These are phyloP conservation scores for Toxotes jaculatrix DNA, from an alignment of 2,113 vertebrate genomes.

Conservation along the genomic window DNA sequence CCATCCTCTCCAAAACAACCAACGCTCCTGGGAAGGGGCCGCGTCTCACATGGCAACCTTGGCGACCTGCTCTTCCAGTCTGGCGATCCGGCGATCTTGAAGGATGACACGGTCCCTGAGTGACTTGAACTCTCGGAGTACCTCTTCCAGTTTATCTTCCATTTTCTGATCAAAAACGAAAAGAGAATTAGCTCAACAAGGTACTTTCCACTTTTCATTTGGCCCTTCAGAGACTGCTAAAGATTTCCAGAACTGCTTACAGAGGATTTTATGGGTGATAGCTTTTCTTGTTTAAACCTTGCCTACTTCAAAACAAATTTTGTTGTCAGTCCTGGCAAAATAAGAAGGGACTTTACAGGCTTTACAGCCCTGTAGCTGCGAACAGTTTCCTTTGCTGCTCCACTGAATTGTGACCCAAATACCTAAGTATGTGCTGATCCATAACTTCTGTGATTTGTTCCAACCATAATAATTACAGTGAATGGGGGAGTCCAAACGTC, in stretches of 20 bases:
- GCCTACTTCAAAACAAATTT: background rate
- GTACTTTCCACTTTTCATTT: background rate
- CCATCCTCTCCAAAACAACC: conserved; percentile 60
- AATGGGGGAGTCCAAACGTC: conserved; percentile 2
- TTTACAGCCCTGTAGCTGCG: background rate
- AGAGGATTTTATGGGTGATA: background rate
- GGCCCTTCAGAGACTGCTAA: background rate
- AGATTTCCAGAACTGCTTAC: background rate
- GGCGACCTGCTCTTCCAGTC: conserved; percentile 95
- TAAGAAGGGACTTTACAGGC: background rate
- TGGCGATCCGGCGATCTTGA: conserved; percentile 95
- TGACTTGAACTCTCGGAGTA: conserved; percentile 95
- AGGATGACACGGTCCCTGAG: conserved; percentile 95
- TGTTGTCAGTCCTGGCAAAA: conserved; percentile 5
- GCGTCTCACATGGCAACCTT: conserved; percentile 90
- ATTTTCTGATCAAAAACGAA: conserved; percentile 85
- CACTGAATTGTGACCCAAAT: conserved; percentile 38
- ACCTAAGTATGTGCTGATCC: conserved; percentile 64
- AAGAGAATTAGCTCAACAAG: background rate
- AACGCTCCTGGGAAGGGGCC: conserved; percentile 26
- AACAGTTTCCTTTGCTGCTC: conserved; percentile 46
- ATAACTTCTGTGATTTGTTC: conserved; percentile 50
- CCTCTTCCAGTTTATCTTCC: conserved; percentile 96
- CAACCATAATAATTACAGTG: conserved; percentile 57
- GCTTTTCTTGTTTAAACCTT: background rate